Evolutionary conservation across 2,113 vertebrate genomes (phyloP).

Genomic region (Potamarius usumacintae): DNA sequence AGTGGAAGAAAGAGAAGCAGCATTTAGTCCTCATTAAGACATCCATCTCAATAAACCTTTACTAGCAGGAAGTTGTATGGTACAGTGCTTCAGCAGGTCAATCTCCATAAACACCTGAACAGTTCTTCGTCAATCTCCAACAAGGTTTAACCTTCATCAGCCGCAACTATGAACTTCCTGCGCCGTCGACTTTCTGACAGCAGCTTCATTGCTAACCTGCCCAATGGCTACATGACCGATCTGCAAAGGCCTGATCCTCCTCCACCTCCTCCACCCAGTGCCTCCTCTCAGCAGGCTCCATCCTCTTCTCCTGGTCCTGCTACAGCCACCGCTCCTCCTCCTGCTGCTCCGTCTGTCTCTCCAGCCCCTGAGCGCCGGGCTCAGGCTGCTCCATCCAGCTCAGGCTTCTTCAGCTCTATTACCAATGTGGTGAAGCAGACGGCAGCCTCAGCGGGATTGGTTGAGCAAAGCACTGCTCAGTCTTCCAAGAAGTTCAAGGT

Average conservation of each 20-base stretch:
- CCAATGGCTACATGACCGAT: conserved; percentile 96
- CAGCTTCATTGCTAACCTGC: conserved; percentile 96
- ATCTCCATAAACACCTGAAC: neutral
- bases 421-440: conserved; percentile 95
- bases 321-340: conserved; percentile 17
- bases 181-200: conserved; percentile 94
- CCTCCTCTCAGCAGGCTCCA: conserved; percentile 57
- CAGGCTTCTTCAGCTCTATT: conserved; percentile 86
- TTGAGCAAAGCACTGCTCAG: conserved; percentile 73
- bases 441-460: conserved; percentile 82
- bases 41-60: neutral
- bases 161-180: conserved; percentile 92
- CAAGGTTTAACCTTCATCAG: conserved; percentile 48
- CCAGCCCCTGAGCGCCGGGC: conserved; percentile 64
- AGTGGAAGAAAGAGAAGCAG: conserved; percentile 16
- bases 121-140: neutral
- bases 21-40: conserved; percentile 20
- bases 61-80: conserved; percentile 34
- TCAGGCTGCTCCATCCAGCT: conserved; percentile 61
- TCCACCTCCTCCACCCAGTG: conserved; percentile 67
- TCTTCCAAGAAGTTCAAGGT: conserved; percentile 85
- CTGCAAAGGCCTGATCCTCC: conserved; percentile 81
- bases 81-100: conserved; percentile 29
- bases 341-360: conserved; percentile 69
- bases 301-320: conserved; percentile 67